These are phyloP conservation scores for Oryctolagus cuniculus DNA, from an alignment of 2,113 vertebrate species.

Conservation along the genomic window DNA sequence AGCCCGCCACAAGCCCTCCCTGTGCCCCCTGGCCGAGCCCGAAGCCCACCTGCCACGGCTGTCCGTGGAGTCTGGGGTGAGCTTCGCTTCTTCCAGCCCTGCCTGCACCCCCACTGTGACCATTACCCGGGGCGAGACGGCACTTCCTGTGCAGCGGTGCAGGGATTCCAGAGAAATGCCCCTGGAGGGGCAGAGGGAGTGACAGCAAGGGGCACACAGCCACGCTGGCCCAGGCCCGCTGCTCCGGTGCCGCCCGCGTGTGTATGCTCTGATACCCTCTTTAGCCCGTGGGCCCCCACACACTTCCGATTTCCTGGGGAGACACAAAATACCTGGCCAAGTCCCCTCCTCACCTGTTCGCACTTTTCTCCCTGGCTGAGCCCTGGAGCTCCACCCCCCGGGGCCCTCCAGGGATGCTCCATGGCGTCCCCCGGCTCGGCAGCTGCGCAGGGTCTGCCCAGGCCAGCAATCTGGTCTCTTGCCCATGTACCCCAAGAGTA, in stretches of 20 bases:
- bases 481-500: not conserved
- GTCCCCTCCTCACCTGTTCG: not conserved
- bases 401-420: not conserved
- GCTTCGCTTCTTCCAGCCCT: not conserved
- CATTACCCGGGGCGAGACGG: not conserved
- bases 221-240: not conserved
- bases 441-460: not conserved
- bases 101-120: not conserved
- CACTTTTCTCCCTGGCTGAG: not conserved
- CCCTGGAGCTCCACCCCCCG: not conserved
- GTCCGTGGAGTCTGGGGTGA: not conserved
- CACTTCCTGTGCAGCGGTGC: not conserved
- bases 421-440: not conserved
- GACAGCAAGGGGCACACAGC: not conserved
- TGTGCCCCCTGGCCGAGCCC: not conserved
- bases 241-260: fast-evolving
- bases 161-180: not conserved
- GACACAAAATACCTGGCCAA: not conserved
- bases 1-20: fast-evolving
- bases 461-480: not conserved
- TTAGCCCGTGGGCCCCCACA: not conserved
- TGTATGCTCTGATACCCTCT: not conserved
- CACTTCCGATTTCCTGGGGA: not conserved
- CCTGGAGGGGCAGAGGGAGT: not conserved
- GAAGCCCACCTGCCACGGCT: not conserved